Evolutionary conservation across 2,888 invertebrate genomes (phyloP).

Genomic region (Catonia carolina): DNA sequence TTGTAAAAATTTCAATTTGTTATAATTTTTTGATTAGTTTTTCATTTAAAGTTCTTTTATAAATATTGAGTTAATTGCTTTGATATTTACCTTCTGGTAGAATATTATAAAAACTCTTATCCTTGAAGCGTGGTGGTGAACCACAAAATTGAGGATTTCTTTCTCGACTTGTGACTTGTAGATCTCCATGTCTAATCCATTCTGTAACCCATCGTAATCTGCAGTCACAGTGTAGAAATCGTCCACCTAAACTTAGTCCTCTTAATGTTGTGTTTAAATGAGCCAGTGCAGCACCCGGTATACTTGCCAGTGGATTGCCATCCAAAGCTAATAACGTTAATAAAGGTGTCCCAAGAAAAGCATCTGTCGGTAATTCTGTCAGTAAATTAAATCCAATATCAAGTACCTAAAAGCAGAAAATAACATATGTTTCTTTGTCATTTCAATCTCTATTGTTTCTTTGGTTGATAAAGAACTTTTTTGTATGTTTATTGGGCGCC

Average conservation of each 20-base stretch:
- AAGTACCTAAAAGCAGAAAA: slow-evolving; percentile 53
- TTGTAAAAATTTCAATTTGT: too few relatives aligned
- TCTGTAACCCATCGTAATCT: slow-evolving; percentile 80
- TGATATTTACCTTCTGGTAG: slow-evolving; percentile 63
- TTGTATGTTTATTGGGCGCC: not conserved
- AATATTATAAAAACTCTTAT: slow-evolving; percentile 80
- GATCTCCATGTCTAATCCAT: slow-evolving; percentile 80
- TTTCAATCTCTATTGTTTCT: too few relatives aligned
- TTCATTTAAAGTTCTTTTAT: too few relatives aligned
- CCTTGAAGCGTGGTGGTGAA: slow-evolving; percentile 68
- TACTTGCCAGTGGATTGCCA: slow-evolving; percentile 80
- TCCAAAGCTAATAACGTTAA: slow-evolving; percentile 83
- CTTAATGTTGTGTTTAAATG: slow-evolving; percentile 76
- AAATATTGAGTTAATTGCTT: too few relatives aligned
- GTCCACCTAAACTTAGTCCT: slow-evolving; percentile 80
- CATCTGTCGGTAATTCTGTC: slow-evolving; percentile 69
- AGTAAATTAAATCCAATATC: slow-evolving; percentile 89
- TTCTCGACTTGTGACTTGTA: slow-evolving; percentile 88
- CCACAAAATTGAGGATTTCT: slow-evolving; percentile 90
- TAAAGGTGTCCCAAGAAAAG: slow-evolving; percentile 74
- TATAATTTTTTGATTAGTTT: too few relatives aligned
- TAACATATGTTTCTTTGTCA: too few relatives aligned
- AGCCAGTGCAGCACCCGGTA: slow-evolving; percentile 69
- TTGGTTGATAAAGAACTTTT: too few relatives aligned
- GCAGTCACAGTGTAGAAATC: slow-evolving; percentile 84